A percentile compares a stretch with the other conserved stretches of the same genome.
Evolutionary conservation across 2,888 invertebrate species (phyloP).

Genomic region (Meliscaeva auricollis): DNA sequence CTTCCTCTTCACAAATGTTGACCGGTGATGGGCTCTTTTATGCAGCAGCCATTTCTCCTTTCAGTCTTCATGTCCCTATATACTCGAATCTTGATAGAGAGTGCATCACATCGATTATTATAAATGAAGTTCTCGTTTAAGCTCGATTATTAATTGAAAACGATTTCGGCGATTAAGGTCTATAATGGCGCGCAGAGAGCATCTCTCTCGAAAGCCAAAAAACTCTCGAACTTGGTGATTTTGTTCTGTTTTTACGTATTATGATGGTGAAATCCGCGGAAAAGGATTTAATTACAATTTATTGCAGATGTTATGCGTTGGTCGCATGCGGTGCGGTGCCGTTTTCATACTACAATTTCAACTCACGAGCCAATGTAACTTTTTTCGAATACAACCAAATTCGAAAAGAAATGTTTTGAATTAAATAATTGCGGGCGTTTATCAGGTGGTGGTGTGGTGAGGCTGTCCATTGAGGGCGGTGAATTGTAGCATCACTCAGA

Average conservation of each 20-base stretch:
- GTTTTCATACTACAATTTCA: not conserved
- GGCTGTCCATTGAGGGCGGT: conserved; percentile 63
- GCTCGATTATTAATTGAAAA: conserved; percentile 66
- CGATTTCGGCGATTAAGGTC: conserved; percentile 69
- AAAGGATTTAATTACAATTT: conserved; percentile 75
- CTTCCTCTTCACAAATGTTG: conserved; percentile 15
- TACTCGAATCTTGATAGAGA: not conserved
- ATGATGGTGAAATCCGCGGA: conserved; percentile 67
- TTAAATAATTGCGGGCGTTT: conserved; percentile 70
- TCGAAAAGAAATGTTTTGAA: conserved; percentile 63
- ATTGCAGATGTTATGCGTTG: conserved; percentile 63
- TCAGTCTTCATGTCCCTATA: not conserved
- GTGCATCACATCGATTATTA: conserved; percentile 33
- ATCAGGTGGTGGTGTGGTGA: conserved; percentile 68
- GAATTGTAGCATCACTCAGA: conserved; percentile 62
- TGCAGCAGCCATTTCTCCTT: too few relatives aligned
- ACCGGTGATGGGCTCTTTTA: conserved; percentile 30
- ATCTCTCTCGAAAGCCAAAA: not conserved
- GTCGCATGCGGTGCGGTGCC: conserved; percentile 55
- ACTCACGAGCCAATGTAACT: conserved; percentile 14
- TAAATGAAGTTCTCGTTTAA: conserved; percentile 66
- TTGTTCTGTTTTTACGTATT: conserved; percentile 55
- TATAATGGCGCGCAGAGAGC: conserved; percentile 21
- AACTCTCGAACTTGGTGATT: conserved; percentile 31
- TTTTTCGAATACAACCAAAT: conserved; percentile 21